Percentiles rank a stretch among this genome's conserved stretches.
These are phyloP conservation scores for Agapornis canus DNA, from an alignment of 2,797 vertebrate genomes.

Conservation along the genomic window DNA sequence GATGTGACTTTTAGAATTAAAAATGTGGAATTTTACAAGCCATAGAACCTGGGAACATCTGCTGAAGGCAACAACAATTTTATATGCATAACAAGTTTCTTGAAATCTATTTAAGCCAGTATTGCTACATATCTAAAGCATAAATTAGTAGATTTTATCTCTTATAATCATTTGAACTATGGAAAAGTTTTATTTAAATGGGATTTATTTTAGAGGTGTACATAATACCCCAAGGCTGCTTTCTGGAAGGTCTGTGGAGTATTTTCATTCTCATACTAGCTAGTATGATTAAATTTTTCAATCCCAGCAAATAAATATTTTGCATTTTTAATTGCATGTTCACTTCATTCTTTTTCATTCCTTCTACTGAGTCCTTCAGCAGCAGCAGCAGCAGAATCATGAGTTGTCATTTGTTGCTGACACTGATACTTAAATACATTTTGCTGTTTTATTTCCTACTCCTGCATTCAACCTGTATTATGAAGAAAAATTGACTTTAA, in stretches of 20 bases:
- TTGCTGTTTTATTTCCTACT: not conserved
- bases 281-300: not conserved
- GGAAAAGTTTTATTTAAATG: not conserved
- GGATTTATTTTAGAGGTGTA: not conserved
- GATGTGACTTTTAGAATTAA: not conserved
- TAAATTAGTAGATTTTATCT: not conserved
- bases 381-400: not conserved
- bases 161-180: not conserved
- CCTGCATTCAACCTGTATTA: not conserved
- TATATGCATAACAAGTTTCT: not conserved
- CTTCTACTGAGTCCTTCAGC: not conserved
- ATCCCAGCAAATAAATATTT: not conserved
- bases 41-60: not conserved
- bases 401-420: not conserved
- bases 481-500: not conserved
- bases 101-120: not conserved
- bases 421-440: not conserved
- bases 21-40: not conserved
- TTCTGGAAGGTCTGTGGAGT: not conserved
- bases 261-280: not conserved
- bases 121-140: not conserved
- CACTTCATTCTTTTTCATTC: not conserved
- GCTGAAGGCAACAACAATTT: not conserved
- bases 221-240: not conserved
- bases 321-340: not conserved